Conservation (phyloP, 2,113 vertebrate species). For the Steatornis caripensis region DNA sequence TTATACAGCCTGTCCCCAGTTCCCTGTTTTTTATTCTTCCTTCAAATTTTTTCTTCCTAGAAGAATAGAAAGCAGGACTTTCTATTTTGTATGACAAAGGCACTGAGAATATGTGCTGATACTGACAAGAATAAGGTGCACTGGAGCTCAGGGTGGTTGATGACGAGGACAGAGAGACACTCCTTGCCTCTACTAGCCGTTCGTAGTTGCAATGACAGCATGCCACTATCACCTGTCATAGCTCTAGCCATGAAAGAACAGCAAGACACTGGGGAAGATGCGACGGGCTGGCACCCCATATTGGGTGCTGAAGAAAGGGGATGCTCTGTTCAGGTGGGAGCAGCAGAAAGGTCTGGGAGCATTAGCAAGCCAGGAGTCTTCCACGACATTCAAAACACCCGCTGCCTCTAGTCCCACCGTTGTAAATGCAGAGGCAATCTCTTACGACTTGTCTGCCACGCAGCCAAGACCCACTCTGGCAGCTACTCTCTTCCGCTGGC, state of each 20-base stretch:
- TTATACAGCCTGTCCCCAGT: background rate
- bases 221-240: background rate
- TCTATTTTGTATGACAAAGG: background rate
- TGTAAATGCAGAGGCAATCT: background rate
- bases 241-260: background rate
- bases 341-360: background rate
- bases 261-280: background rate
- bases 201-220: background rate
- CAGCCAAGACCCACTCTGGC: fast-evolving
- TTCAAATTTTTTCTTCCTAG: background rate
- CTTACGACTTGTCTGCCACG: background rate
- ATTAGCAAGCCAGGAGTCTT: background rate
- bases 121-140: background rate
- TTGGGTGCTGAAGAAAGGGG: background rate
- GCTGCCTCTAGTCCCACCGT: background rate
- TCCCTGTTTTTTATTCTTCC: background rate
- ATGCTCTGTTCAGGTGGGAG: background rate
- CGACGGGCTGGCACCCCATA: fast-evolving
- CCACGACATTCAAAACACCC: background rate
- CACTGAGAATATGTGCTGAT: background rate
- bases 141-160: background rate
- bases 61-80: too few species aligned
- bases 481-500: background rate
- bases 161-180: background rate
- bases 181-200: background rate